These are phyloP conservation scores for Tenthredo amoena DNA, from an alignment of 2,888 invertebrate species.

Conservation along the genomic window DNA sequence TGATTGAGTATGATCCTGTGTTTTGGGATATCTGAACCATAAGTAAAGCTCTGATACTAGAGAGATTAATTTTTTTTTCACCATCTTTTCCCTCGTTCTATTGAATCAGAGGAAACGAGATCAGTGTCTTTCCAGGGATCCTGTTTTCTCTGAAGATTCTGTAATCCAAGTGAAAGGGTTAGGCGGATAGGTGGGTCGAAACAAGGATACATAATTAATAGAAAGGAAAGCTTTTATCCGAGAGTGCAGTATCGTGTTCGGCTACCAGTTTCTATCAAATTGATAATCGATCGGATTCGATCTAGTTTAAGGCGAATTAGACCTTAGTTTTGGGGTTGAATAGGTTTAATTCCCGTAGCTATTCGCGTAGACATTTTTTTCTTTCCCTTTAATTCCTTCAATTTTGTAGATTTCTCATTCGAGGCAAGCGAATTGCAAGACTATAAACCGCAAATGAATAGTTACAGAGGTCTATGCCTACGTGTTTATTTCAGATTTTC, in stretches of 20 bases:
- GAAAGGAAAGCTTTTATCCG: constrained; percentile 44
- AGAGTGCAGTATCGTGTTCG: constrained; percentile 39
- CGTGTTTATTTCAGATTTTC: background rate
- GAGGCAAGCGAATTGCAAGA: background rate
- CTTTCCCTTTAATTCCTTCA: background rate
- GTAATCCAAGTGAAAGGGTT: constrained; percentile 47
- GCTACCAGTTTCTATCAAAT: constrained; percentile 34
- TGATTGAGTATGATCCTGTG: background rate
- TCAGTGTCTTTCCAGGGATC: constrained; percentile 30
- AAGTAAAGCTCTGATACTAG: background rate
- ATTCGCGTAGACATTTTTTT: background rate
- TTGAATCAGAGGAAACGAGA: constrained; percentile 21
- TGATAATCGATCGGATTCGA: constrained; percentile 10
- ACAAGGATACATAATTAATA: constrained; percentile 48
- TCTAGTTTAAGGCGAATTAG: background rate
- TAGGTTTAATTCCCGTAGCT: background rate
- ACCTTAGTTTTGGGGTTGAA: background rate
- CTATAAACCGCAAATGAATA: background rate
- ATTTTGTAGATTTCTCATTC: background rate
- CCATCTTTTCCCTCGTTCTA: background rate
- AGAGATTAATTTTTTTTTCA: constrained; percentile 12
- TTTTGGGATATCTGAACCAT: background rate
- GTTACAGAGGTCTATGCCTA: background rate
- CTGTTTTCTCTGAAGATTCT: constrained; percentile 23
- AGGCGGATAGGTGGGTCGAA: background rate